Conservation (phyloP, 2,113 vertebrate genomes). For the Eptatretus burgeri region DNA sequence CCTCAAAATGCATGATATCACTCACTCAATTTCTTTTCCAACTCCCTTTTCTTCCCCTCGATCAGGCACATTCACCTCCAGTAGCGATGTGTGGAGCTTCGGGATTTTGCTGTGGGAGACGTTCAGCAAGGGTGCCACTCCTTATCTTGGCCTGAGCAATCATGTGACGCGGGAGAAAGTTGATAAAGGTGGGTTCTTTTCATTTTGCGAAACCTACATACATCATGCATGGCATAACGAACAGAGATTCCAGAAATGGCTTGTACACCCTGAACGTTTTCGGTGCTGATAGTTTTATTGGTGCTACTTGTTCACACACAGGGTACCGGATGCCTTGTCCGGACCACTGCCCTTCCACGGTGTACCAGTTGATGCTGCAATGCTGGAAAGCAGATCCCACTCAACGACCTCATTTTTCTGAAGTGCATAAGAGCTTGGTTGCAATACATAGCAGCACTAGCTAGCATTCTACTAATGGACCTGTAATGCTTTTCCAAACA, state of each 20-base stretch:
- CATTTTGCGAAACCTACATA: neutral
- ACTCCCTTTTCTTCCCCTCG: neutral
- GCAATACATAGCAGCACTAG: too few species aligned
- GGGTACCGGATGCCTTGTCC: constrained; percentile 3
- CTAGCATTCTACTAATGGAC: too few species aligned
- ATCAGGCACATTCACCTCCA: constrained; percentile 73
- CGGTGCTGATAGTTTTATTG: neutral
- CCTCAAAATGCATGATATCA: too few species aligned
- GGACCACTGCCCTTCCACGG: neutral
- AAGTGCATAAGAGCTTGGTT: neutral
- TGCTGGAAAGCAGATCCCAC: constrained; percentile 4
- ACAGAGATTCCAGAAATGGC: neutral
- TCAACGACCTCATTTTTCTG: neutral
- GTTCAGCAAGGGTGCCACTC: constrained; percentile 75
- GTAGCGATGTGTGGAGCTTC: constrained; percentile 90
- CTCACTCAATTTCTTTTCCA: neutral
- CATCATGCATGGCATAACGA: neutral
- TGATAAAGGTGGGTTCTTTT: constrained; percentile 40
- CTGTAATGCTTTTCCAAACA: too few species aligned
- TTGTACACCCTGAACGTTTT: neutral
- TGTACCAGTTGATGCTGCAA: neutral
- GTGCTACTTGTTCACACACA: neutral
- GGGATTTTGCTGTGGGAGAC: constrained; percentile 92
- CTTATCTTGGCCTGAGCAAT: constrained; percentile 91
- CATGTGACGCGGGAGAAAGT: constrained; percentile 90